phyloP scores from a whole-genome alignment of 2,888 invertebrate genomes.

The Rhopalosiphum nymphaeae region DNA sequence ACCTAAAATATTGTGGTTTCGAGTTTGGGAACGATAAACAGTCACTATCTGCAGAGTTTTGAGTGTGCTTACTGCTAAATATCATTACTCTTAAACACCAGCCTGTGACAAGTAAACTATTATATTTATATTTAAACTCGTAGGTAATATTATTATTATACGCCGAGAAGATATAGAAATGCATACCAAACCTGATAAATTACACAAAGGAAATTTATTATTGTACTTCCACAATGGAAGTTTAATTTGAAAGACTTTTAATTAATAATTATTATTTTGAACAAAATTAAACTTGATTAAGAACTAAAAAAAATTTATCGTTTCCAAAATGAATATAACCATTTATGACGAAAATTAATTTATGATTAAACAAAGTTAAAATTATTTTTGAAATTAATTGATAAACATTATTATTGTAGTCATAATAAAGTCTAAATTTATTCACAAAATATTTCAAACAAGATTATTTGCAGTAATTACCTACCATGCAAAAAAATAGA shows the following conservation, averaged over 20 bases:
- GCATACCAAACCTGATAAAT: slow-evolving; percentile 22
- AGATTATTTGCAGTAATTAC: not conserved
- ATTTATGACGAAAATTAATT: not conserved
- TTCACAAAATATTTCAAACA: not conserved
- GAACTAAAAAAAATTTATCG: not conserved
- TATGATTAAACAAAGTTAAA: not conserved
- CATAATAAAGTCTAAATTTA: not conserved
- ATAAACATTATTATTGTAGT: not conserved
- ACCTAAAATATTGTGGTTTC: slow-evolving; percentile 1
- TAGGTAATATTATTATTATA: not conserved
- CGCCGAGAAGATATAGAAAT: not conserved
- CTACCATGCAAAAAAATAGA: not conserved
- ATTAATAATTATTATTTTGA: slow-evolving; percentile 26
- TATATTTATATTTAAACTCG: not conserved
- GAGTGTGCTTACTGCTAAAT: not conserved
- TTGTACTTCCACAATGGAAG: not conserved
- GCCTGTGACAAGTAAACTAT: slow-evolving; percentile 8
- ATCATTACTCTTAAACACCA: slow-evolving; percentile 37
- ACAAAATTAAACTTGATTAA: not conserved
- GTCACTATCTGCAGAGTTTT: not conserved
- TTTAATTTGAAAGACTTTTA: not conserved
- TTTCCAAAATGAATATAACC: not conserved
- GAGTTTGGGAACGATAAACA: slow-evolving; percentile 7
- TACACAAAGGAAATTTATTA: not conserved
- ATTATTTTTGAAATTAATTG: not conserved